Evolutionary conservation across 2,797 vertebrate species (phyloP).

Genomic region (Sandelia bainsii): DNA sequence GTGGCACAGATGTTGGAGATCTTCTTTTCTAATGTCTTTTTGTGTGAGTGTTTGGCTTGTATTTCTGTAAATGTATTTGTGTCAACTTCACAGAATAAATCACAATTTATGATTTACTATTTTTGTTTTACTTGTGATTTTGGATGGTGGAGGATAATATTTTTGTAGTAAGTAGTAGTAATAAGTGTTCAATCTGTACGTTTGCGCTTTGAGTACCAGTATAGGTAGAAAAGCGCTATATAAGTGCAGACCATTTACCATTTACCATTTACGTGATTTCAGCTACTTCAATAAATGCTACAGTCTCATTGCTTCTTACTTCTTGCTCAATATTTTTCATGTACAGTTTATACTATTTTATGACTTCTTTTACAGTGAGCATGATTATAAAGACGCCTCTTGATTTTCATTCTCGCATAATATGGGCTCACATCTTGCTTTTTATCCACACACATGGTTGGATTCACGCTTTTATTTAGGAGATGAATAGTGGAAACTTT

Average conservation of each 20-base stretch:
- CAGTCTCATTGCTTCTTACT: neutral
- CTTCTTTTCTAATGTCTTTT: constrained; percentile 57
- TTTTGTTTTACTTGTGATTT: constrained; percentile 23
- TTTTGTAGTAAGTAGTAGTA: too few species aligned
- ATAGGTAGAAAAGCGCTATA: too few species aligned
- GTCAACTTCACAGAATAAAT: constrained; percentile 35
- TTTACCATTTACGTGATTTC: too few species aligned
- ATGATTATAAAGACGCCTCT: neutral
- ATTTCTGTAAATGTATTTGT: constrained; percentile 39
- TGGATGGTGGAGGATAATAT: neutral
- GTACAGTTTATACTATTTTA: neutral
- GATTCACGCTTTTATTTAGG: constrained; percentile 11
- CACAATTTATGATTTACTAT: constrained; percentile 12
- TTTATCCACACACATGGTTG: constrained; percentile 8
- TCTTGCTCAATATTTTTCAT: neutral
- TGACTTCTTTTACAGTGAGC: neutral
- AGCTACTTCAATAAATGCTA: neutral
- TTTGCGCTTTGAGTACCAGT: too few species aligned
- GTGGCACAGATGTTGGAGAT: constrained; percentile 80
- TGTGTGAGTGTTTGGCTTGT: constrained; percentile 48
- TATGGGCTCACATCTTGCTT: constrained; percentile 3
- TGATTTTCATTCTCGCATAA: neutral
- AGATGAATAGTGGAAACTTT: constrained; percentile 17
- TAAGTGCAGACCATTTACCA: too few species aligned
- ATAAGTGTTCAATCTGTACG: neutral